Evolutionary conservation across 2,888 invertebrate genomes (phyloP).

Genomic region (Ecliptopera silaceata): DNA sequence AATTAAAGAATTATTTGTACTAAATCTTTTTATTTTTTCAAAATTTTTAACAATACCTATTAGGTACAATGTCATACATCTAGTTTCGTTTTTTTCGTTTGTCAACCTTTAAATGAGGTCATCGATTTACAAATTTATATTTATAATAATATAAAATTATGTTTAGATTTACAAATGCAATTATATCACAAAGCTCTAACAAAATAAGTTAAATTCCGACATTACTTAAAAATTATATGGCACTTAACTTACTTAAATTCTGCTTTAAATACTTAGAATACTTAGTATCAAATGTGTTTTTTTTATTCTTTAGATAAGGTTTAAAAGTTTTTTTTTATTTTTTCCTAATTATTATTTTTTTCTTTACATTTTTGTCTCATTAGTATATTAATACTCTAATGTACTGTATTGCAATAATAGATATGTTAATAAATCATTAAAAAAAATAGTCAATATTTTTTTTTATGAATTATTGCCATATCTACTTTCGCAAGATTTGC

Average conservation of each 20-base stretch:
- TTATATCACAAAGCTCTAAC: slow-evolving; percentile 6
- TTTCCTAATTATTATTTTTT: too few relatives aligned
- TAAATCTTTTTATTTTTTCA: neutral
- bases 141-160: slow-evolving; percentile 1
- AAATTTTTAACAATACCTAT: neutral
- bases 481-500: too few relatives aligned
- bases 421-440: too few relatives aligned
- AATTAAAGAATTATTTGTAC: too few relatives aligned
- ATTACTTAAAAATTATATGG: slow-evolving; percentile 19
- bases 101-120: slow-evolving; percentile 16
- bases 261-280: neutral
- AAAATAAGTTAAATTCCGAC: neutral
- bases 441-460: too few relatives aligned
- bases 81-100: neutral
- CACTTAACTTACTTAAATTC: slow-evolving; percentile 1
- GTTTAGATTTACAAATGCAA: slow-evolving; percentile 14
- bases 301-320: too few relatives aligned
- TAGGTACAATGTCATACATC: neutral
- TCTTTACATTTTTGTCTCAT: too few relatives aligned
- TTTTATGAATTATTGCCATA: too few relatives aligned
- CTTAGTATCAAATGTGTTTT: too few relatives aligned
- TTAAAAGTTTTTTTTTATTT: too few relatives aligned
- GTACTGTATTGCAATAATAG: too few relatives aligned
- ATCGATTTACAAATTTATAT: slow-evolving; percentile 9
- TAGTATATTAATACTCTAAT: too few relatives aligned